Percentiles rank a stretch among this genome's conserved stretches.
Evolutionary conservation across 2,888 invertebrate genomes (phyloP).

Genomic region (Tribolium freemani): DNA sequence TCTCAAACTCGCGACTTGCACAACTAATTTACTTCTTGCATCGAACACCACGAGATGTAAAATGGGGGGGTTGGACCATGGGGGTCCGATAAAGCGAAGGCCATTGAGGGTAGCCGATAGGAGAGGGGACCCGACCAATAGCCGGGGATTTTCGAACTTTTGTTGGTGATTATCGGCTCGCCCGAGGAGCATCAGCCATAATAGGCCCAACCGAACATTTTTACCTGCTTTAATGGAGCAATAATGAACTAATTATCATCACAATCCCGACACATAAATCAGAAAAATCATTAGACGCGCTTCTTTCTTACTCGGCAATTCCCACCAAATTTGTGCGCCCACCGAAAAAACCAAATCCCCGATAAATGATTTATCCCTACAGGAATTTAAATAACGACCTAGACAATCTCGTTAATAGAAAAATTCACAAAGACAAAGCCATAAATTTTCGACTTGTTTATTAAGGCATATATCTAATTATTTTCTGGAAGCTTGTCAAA

Average conservation of each 20-base stretch:
- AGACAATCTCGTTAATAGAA: conserved; percentile 48
- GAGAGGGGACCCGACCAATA: conserved; percentile 63
- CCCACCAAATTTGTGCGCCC: conserved; percentile 21
- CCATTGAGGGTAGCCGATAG: conserved; percentile 63
- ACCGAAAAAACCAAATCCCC: conserved; percentile 31
- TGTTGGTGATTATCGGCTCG: conserved; percentile 53
- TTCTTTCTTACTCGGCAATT: neutral
- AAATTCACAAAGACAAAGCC: conserved; percentile 45
- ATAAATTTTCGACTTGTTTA: conserved; percentile 58
- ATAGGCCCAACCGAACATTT: conserved; percentile 21
- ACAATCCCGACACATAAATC: conserved; percentile 25
- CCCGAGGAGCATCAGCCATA: conserved; percentile 41
- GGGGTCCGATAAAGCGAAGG: conserved; percentile 54
- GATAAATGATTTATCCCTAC: conserved; percentile 44
- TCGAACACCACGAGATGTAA: conserved; percentile 56
- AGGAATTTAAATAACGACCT: conserved; percentile 45
- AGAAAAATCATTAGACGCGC: neutral
- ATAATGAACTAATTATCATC: conserved; percentile 41
- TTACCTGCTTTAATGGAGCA: conserved; percentile 41
- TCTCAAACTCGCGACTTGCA: conserved; percentile 49
- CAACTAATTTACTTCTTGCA: conserved; percentile 63
- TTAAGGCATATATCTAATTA: conserved; percentile 60
- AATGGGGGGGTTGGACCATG: conserved; percentile 47
- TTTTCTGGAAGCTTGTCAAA: conserved; percentile 62
- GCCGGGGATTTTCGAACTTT: conserved; percentile 60